phyloP scores from a whole-genome alignment of 2,797 vertebrate genomes.

The Sebastes taczanowskii region DNA sequence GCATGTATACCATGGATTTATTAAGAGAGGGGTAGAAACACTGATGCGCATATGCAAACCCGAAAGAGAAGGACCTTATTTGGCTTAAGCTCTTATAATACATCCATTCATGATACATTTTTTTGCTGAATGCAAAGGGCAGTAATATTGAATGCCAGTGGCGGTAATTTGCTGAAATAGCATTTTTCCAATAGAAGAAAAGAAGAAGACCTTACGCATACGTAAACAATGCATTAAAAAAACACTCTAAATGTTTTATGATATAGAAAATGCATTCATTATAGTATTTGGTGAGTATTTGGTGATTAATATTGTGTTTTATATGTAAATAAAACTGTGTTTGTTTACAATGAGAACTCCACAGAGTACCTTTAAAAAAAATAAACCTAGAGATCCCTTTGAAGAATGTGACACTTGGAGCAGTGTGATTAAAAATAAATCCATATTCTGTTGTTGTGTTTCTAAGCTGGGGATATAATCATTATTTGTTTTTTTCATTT shows the following conservation, averaged over 20 bases:
- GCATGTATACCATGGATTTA: not conserved
- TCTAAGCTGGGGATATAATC: slow-evolving; percentile 1
- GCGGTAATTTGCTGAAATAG: not conserved
- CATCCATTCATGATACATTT: not conserved
- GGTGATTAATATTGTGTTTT: not conserved
- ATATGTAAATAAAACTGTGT: slow-evolving; percentile 29
- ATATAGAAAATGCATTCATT: not conserved
- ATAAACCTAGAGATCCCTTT: slow-evolving; percentile 20
- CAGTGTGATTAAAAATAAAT: slow-evolving; percentile 43
- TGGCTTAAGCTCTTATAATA: not conserved
- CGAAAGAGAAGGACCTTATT: not conserved
- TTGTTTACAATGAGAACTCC: slow-evolving; percentile 40
- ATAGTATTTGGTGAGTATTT: slow-evolving; percentile 13
- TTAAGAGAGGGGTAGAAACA: not conserved
- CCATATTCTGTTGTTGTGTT: slow-evolving; percentile 20
- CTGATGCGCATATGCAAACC: not conserved
- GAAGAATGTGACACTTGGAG: slow-evolving; percentile 36
- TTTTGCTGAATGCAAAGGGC: not conserved
- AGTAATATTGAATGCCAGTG: not conserved
- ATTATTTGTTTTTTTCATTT: slow-evolving; percentile 23
- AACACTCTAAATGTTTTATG: not conserved
- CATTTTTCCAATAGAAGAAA: not conserved
- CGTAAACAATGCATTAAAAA: not conserved
- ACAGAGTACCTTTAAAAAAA: slow-evolving; percentile 27
- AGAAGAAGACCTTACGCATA: not conserved